Evolutionary conservation across 2,113 vertebrate genomes (phyloP).

Genomic region (Climacteris rufus): DNA sequence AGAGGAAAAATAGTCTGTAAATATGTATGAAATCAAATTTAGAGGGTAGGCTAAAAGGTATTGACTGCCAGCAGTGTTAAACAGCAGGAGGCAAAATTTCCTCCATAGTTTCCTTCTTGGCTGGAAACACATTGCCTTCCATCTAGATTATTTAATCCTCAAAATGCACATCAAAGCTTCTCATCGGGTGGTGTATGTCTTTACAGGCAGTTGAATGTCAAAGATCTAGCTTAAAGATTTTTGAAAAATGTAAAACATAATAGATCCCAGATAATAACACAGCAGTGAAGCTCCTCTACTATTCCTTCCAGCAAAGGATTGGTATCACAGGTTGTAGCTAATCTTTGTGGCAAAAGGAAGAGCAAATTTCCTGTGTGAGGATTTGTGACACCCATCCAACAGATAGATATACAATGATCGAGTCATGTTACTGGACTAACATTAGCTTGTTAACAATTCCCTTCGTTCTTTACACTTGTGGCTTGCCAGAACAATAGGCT

Average conservation of each 20-base stretch:
- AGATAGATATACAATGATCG: slow-evolving; percentile 45
- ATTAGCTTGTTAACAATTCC: slow-evolving; percentile 64
- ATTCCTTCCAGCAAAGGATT: slow-evolving; percentile 74
- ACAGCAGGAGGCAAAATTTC: slow-evolving; percentile 89
- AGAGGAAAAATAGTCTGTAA: slow-evolving; percentile 83
- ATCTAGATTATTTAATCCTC: slow-evolving; percentile 97
- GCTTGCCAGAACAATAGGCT: slow-evolving; percentile 51
- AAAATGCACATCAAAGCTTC: slow-evolving; percentile 95
- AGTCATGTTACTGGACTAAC: slow-evolving; percentile 59
- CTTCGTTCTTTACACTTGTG: slow-evolving; percentile 53
- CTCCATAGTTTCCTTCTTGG: slow-evolving; percentile 85
- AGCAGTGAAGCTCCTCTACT: slow-evolving; percentile 76
- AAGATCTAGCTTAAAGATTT: slow-evolving; percentile 90
- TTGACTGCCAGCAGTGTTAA: slow-evolving; percentile 80
- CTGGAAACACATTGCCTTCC: slow-evolving; percentile 87
- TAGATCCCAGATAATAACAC: slow-evolving; percentile 89
- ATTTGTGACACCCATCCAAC: slow-evolving; percentile 60
- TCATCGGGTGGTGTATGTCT: slow-evolving; percentile 87
- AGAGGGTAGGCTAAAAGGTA: slow-evolving; percentile 83
- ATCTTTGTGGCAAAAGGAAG: slow-evolving; percentile 67
- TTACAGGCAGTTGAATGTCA: slow-evolving; percentile 87
- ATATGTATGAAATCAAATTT: slow-evolving; percentile 85
- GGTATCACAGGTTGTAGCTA: slow-evolving; percentile 60
- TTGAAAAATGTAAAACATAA: slow-evolving; percentile 90
- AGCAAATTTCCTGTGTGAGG: slow-evolving; percentile 41